Evolutionary conservation across 2,113 vertebrate genomes (phyloP), one percentile per base, ranked within the genome.

Genomic region (Stictonetta naevosa): DNA sequence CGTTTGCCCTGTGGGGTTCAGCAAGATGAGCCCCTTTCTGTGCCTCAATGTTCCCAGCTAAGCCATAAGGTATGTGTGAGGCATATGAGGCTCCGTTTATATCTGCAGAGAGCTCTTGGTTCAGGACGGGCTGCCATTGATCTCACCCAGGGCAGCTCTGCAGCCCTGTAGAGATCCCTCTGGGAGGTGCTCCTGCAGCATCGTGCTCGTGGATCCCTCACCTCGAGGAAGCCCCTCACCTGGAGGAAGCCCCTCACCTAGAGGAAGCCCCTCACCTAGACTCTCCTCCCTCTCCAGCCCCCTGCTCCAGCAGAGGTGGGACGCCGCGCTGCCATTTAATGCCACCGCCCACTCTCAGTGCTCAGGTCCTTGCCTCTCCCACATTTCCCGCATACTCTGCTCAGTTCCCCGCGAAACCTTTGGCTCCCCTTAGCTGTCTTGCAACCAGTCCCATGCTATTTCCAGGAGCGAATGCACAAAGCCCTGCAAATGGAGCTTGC

Each of bases 371-470:
- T 17, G 3, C 17, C 12, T 14, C 22, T 64, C 93, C 40, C 26
- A 0, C 17, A 2, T 16, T 0, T 7, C 28, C 66, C 5, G 8
- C 10, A 1, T 22, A 0, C 31, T 60, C 33, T 77, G 8, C 69
- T 74, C 22, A 1, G 60, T 33, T 42, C 44, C 83, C 50, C 46
- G 33, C 23, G 40, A 34, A 72, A 28, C 83, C 88, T 74, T 53
- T 31, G 50, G 48, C 79, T 52, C 2, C 3, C 5, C 66, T 44
- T 16, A 8, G 3, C 71, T 34, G 0, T 56, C 42, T 74, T 28
- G 2, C 28, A 28, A 11, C 22, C 2, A 2, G 11, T 38, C 50
- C 69, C 3, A 0, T 8, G 77, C 79, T 33, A 10, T 74, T 82
- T 78, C 90, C 67, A 9, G 3, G 31, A 83, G 88, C 48, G 63